Conservation (phyloP, 2,797 vertebrate genomes). For the Syndactyla subalaris region DNA sequence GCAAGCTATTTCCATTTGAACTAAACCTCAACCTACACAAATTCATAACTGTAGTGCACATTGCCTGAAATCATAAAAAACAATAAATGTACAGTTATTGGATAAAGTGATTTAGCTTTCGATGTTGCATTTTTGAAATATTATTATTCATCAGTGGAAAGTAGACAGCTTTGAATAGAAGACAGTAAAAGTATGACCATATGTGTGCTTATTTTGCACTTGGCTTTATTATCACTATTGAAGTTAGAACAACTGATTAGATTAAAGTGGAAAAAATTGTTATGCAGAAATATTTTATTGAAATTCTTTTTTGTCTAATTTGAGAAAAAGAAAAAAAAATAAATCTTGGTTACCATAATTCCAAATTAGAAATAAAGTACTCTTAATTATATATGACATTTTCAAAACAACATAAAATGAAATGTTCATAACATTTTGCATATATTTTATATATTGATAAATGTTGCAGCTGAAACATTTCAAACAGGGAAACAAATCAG, state of each 20-base stretch:
- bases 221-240: neutral
- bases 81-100: neutral
- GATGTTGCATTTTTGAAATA: neutral
- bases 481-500: neutral
- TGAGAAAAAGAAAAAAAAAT: neutral
- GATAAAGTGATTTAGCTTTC: neutral
- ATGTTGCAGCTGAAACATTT: neutral
- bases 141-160: neutral
- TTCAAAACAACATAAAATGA: neutral
- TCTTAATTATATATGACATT: neutral
- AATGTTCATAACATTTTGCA: neutral
- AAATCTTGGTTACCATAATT: neutral
- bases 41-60: neutral
- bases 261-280: neutral
- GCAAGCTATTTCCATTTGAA: neutral
- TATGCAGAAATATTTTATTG: neutral
- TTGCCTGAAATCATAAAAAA: neutral
- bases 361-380: neutral
- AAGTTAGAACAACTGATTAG: neutral
- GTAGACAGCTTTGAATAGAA: neutral
- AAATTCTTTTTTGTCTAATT: neutral
- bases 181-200: neutral
- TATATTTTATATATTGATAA: neutral
- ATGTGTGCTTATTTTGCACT: neutral
- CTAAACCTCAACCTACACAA: neutral